Conservation (phyloP, 2,797 vertebrate species). For the Pagetopsis macropterus region DNA sequence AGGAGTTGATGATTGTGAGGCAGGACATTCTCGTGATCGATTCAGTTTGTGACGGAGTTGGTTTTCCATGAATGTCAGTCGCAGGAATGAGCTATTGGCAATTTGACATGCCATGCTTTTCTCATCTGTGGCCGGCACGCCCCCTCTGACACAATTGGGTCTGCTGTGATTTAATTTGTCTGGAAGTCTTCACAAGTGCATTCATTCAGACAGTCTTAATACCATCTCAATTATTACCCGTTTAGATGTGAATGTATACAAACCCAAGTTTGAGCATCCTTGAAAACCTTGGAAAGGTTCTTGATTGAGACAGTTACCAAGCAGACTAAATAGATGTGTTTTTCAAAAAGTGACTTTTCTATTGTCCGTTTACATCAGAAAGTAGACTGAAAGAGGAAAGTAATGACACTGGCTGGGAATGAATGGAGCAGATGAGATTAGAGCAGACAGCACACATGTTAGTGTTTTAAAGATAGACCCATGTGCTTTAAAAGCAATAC, state of each 20-base stretch:
- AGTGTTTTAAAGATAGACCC: conserved; percentile 72
- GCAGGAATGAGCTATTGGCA: conserved; percentile 63
- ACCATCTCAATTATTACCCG: conserved; percentile 13
- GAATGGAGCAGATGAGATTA: conserved; percentile 76
- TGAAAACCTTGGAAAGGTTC: conserved; percentile 17
- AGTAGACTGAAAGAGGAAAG: conserved; percentile 57
- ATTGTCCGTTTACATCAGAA: conserved; percentile 67
- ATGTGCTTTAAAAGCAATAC: conserved; percentile 74
- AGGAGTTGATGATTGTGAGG: conserved; percentile 59
- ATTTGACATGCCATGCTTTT: conserved; percentile 70
- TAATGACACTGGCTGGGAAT: conserved; percentile 70
- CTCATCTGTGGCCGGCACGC: conserved; percentile 60
- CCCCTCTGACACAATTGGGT: conserved; percentile 66
- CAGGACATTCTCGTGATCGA: conserved; percentile 56
- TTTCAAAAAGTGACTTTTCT: conserved; percentile 41
- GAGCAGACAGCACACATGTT: conserved; percentile 75
- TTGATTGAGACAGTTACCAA: conserved; percentile 41
- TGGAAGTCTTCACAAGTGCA: conserved; percentile 52
- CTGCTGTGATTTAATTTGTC: conserved; percentile 50
- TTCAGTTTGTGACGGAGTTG: conserved; percentile 50
- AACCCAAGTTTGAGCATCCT: not conserved
- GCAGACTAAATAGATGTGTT: conserved; percentile 33
- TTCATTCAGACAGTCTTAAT: conserved; percentile 40
- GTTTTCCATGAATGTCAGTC: conserved; percentile 63
- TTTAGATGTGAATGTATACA: conserved; percentile 36